Evolutionary conservation across 2,888 invertebrate genomes (phyloP), one percentile per base, ranked within the genome.

Genomic region (Megalurothrips usitatus): DNA sequence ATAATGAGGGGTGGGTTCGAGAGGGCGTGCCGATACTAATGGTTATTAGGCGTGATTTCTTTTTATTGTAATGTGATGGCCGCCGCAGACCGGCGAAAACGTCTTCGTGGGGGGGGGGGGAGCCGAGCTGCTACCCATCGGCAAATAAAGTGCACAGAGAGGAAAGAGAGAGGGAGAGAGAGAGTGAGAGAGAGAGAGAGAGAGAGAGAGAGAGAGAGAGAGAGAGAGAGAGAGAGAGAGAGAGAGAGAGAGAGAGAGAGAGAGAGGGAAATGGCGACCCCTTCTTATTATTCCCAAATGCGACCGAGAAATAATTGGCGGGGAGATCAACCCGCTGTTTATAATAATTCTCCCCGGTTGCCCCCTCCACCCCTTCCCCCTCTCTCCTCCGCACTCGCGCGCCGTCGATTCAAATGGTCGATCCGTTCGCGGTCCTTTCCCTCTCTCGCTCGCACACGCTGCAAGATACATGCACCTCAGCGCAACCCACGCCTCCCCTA

Each of bases 241-340:
- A 26, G 1, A 9, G 68, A 75, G 26, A 58, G 52, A 9, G 52
- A 52, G 10, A 52, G 10, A 9, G 52, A 52, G 10, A 52, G 10
- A 9, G 52, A 52, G 10, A 4, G 11, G 23, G 68, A 75, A 75
- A 75, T 43, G 34, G 23, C 12, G 23, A 12, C 68, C 68, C 68
- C 68, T 75, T 75, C 68, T 75, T 75, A 75, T 75, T 75, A 75
- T 75, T 75, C 23, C 23, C 1, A 26, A 58, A 58, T 58, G n/a
- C 58, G 58, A 26, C 68, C 68, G 68, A 26, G 68, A 75, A 75
- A 75, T 75, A 75, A 75, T 75, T 75, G 68, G 68, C 26, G 26
- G 68, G 26, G 26, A 26, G 26, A 75, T 23, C 12, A 12, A 75
- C 26, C 68, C 68, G 68, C 26, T 75, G 68, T 75, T 75, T 75